Evolutionary conservation across 2,797 vertebrate species (phyloP).

Genomic region (Xiphophorus birchmanni): DNA sequence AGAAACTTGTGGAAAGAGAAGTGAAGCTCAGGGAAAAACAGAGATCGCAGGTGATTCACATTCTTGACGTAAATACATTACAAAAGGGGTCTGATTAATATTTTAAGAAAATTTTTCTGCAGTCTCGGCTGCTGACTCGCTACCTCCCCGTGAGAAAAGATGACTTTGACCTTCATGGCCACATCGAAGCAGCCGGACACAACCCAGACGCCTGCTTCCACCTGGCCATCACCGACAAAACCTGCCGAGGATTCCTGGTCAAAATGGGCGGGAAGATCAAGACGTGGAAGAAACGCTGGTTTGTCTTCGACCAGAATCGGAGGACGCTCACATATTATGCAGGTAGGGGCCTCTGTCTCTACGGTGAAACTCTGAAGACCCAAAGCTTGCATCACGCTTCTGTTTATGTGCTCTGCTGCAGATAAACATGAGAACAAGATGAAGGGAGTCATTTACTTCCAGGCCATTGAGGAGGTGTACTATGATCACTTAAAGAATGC

Average conservation of each 20-base stretch:
- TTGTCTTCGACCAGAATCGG: conserved; percentile 95
- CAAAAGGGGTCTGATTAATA: not conserved
- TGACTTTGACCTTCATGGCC: conserved; percentile 91
- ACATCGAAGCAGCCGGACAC: conserved; percentile 92
- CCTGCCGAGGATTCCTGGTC: conserved; percentile 93
- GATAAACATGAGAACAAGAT: conserved; percentile 98
- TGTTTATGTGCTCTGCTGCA: conserved; percentile 69
- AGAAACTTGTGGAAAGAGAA: conserved; percentile 94
- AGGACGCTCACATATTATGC: conserved; percentile 94
- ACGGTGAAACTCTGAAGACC: not conserved
- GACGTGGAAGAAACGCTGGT: conserved; percentile 98
- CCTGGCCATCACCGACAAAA: conserved; percentile 93
- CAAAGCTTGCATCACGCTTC: conserved; percentile 38
- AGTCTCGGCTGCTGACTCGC: conserved; percentile 93
- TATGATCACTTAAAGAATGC: conserved; percentile 98
- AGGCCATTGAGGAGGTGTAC: conserved; percentile 99
- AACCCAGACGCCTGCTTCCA: conserved; percentile 93
- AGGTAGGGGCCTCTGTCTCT: conserved; percentile 72
- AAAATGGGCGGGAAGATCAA: conserved; percentile 99
- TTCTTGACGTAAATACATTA: not conserved
- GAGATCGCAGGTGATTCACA: conserved; percentile 86
- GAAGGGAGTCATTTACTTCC: conserved; percentile 99
- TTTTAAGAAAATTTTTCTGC: not conserved
- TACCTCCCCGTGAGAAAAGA: conserved; percentile 93
- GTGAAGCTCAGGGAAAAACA: conserved; percentile 95